Base-by-base conservation (phyloP, 2,113 vertebrate genomes). In the Tragelaphus buxtoni region DNA sequence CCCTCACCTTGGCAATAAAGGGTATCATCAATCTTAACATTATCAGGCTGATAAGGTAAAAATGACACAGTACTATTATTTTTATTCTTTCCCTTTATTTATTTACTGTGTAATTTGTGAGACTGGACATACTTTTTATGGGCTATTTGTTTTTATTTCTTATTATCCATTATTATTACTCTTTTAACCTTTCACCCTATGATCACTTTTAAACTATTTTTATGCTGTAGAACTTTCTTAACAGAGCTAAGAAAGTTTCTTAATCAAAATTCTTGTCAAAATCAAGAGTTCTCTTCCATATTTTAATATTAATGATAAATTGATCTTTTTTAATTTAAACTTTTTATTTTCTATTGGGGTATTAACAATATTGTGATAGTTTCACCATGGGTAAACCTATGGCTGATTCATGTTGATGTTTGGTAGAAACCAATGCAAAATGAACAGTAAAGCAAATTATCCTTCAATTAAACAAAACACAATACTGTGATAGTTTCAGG, bases 81-180 rank as follows among this genome's bases (percentile, higher is more conserved):
- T 96, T 95, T 61, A 88, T 77, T 92, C 24, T 60, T 86, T 53
- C 90, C 17, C 60, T 96, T 81, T 92, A 86, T 49, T 80, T 51
- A 83, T 26, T 35, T 86, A 45, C 18, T 58, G 28, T 39, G 12
- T 79, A 55, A 81, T 61, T 32, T 91, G 61, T 77, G 51, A 95
- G 45, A 24, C 14, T 72, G 35, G 28, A 17, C 42, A 82, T 79
- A 89, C 56, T 90, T 94, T 94, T 55, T 45, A 92, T 56, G 39
- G 74, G 45, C 20, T 85, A 53, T 76, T 28, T 93, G 18, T 95
- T 24, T 80, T 55, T 93, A 74, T 69, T 88, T 94, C 55, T 88
- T 90, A 93, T 77, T 90, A 72, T 61, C 60, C 72, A 28, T 79
- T 90, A 28, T 87, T 87, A 86, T 69, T 89, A 61, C 26, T 84